Evolutionary conservation across 2,888 invertebrate genomes (phyloP), one percentile per base, ranked within the genome.

Genomic region (Drosophila algonquin): DNA sequence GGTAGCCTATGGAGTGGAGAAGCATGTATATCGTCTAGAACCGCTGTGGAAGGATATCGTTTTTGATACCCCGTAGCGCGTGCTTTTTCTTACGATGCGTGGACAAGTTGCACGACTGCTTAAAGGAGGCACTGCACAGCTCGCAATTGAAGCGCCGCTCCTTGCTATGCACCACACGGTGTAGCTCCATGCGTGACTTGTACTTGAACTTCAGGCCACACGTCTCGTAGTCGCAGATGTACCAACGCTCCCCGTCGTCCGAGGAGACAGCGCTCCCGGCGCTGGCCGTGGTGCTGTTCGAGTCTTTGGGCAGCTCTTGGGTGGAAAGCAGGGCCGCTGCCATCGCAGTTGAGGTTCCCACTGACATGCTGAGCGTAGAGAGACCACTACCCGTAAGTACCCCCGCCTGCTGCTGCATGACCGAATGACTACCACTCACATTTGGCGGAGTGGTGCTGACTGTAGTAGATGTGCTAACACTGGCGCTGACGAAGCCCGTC

Each of bases 21-120:
- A 44, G 21, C 30, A 46, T 44, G 45, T 47, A 56, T 27, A 27
- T n/a, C 40, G 27, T 21, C 61, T 84, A 86, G 53, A 89, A 87
- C 10, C 89, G 87, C 70, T 89, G 89, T 64, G 85, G 82, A 64
- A 89, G 12, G 46, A 87, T 45, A 0, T 89, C 87, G 32, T 56
- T 71, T 40, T 90, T 91, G 47, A 89, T 80, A 62, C 90, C 90
- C 60, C 91, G 84, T 44, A 91, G 61, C 61, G 85, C 75, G 53
- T 90, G 90, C 75, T 90, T 90, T 72, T 90, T 90, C 60, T 90
- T 90, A 56, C 90, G 90, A 69, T 90, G 90, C 63, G 90, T 90
- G 18, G 90, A 90, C 52, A 90, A 68, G 71, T 90, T 90, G 62
- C 90, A 90, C 12, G 90, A 90, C 62, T 90, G 90, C 64, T 90